phyloP scores from a whole-genome alignment of 1,140 invertebrate species.

The Prorops nasuta region DNA sequence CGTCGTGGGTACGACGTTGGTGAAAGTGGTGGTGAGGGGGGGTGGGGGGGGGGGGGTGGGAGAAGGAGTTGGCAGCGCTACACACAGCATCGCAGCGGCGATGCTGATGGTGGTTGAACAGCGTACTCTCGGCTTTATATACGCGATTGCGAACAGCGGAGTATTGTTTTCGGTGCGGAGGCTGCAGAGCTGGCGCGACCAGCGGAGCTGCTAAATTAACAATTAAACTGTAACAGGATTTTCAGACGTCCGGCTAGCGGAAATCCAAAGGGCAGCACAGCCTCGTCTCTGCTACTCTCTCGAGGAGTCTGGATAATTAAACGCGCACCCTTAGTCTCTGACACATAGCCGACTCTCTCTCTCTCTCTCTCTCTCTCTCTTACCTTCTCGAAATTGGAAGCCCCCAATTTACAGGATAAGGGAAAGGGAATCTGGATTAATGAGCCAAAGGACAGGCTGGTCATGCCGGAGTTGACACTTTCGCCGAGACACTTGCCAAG shows the following conservation, averaged over 20 bases:
- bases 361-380: neutral
- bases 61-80: too few relatives aligned
- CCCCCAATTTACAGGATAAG: conserved; percentile 37
- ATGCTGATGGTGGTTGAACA: too few relatives aligned
- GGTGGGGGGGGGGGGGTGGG: too few relatives aligned
- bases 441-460: too few relatives aligned
- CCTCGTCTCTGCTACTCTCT: conserved; percentile 10
- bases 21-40: too few relatives aligned
- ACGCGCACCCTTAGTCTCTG: conserved; percentile 30
- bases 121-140: too few relatives aligned
- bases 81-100: too few relatives aligned
- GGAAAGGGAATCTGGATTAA: conserved; percentile 32
- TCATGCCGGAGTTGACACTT: too few relatives aligned
- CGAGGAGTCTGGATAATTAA: conserved; percentile 36
- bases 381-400: conserved; percentile 41
- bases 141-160: too few relatives aligned
- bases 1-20: too few relatives aligned
- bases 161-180: conserved; percentile 20
- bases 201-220: conserved; percentile 38
- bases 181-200: conserved; percentile 12
- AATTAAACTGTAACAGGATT: conserved; percentile 44
- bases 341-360: too few relatives aligned
- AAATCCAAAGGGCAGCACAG: conserved; percentile 28
- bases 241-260: conserved; percentile 28
- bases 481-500: too few relatives aligned